Conservation (phyloP, 2,888 invertebrate genomes). For the Tenodera sinensis region DNA sequence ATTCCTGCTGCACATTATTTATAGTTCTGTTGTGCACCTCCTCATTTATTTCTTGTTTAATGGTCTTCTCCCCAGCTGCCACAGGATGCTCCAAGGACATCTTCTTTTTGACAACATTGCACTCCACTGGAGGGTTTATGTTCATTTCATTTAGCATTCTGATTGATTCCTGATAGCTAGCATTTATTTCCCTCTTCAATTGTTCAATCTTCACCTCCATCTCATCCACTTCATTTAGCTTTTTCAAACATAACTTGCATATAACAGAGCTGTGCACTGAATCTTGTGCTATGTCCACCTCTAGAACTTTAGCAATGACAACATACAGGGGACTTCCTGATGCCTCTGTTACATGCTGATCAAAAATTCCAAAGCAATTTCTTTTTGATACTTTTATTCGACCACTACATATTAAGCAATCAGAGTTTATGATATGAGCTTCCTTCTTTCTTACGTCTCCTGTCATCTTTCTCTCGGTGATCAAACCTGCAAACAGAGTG, state of each 20-base stretch:
- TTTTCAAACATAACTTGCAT: conserved; percentile 65
- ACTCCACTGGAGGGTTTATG: conserved; percentile 14
- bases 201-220: conserved; percentile 45
- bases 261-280: conserved; percentile 49
- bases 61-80: neutral
- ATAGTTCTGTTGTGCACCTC: conserved; percentile 36
- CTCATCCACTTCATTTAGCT: conserved; percentile 53
- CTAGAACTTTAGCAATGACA: conserved; percentile 48
- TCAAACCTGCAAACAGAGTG: neutral
- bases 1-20: neutral
- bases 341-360: conserved; percentile 38
- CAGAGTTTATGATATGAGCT: conserved; percentile 32
- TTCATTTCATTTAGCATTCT: conserved; percentile 31
- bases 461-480: conserved; percentile 36
- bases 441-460: conserved; percentile 39
- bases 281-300: conserved; percentile 50
- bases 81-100: conserved; percentile 17
- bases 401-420: conserved; percentile 61
- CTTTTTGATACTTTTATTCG: conserved; percentile 51
- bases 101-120: conserved; percentile 13
- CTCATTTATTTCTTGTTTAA: neutral
- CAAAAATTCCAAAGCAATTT: conserved; percentile 54
- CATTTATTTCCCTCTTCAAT: conserved; percentile 51
- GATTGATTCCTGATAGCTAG: conserved; percentile 49
- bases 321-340: conserved; percentile 44